Evolutionary conservation across 2,113 vertebrate genomes (phyloP).

Genomic region (Corydoras maculifer): DNA sequence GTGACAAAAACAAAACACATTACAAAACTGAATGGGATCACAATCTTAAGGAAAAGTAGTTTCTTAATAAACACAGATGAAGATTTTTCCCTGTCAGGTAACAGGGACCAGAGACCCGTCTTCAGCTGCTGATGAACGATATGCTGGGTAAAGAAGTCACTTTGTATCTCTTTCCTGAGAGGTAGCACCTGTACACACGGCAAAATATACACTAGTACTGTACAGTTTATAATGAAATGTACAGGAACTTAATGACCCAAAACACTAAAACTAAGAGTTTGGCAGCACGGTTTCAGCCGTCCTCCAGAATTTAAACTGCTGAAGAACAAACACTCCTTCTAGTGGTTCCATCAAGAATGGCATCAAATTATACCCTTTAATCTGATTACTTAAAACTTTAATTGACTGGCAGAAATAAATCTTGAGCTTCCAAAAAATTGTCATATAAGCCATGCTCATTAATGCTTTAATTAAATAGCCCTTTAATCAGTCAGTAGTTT

Average conservation of each 20-base stretch:
- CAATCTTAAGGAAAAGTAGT: conserved; percentile 9
- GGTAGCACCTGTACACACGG: conserved; percentile 29
- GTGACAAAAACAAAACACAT: conserved; percentile 11
- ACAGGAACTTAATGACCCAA: not conserved
- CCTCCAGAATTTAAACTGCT: conserved; percentile 1
- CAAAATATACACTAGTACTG: conserved; percentile 6
- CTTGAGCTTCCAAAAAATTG: not conserved
- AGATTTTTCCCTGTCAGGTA: too few species aligned
- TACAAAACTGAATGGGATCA: conserved; percentile 10
- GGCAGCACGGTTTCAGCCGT: too few species aligned
- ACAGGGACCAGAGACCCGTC: not conserved
- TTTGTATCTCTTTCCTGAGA: conserved; percentile 38
- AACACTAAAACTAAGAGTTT: too few species aligned
- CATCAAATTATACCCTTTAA: too few species aligned
- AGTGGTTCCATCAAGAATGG: conserved; percentile 25
- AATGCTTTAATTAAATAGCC: conserved; percentile 17
- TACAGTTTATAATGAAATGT: conserved; percentile 24
- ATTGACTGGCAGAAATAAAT: not conserved
- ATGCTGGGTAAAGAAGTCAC: conserved; percentile 16
- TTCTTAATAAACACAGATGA: not conserved
- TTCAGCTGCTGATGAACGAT: not conserved
- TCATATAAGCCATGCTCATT: not conserved
- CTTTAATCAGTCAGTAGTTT: conserved; percentile 10
- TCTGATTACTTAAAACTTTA: not conserved
- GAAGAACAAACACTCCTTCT: conserved; percentile 19